Base-by-base conservation (phyloP, 2,888 invertebrate species). In the Yponomeuta sedellus region DNA sequence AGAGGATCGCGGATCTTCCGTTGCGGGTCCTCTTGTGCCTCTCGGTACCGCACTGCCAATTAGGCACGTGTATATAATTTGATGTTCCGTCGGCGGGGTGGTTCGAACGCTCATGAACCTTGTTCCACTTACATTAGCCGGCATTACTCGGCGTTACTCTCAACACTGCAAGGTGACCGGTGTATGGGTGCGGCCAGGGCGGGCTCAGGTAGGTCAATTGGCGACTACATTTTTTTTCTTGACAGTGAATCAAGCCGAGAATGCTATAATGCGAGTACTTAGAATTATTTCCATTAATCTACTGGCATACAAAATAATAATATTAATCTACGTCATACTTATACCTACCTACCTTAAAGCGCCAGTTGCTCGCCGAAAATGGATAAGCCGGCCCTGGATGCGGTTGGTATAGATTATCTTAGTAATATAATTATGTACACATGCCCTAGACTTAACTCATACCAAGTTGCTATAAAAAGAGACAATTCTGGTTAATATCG, bases 71-170 rank as follows among this genome's bases (percentile, higher is more conserved):
- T 72, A 70, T 81, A 76, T 81, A 76, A 80, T 82, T 82, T 81
- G 81, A 82, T 83, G 81, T 81, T 81, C 77, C 75, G 73, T 34
- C 34, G 34, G 34, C 34, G 34, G 34, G 34, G 74, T 79, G 79
- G 74, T 81, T 77, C 81, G 80, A 80, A 83, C 84, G 84, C 78
- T 82, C 81, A 81, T 86, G 87, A 88, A 88, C 90, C 89, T 91
- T 86, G 89, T 86, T 85, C 90, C 77, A 90, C 83, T 87, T 88
- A 82, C 78, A 82, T 82, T 83, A 83, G 75, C 77, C 78, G 79
- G 80, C 77, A 80, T 81, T 79, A 80, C 76, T 74, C 74, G 76
- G 75, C 75, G 77, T 76, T 78, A 78, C 76, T 83, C 76, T 79
- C 75, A 74, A 75, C 75, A 75, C 73, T 79, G 78, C 86, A 83